Base-by-base conservation (phyloP, 2,113 vertebrate genomes). In the Pteruthius melanotis region DNA sequence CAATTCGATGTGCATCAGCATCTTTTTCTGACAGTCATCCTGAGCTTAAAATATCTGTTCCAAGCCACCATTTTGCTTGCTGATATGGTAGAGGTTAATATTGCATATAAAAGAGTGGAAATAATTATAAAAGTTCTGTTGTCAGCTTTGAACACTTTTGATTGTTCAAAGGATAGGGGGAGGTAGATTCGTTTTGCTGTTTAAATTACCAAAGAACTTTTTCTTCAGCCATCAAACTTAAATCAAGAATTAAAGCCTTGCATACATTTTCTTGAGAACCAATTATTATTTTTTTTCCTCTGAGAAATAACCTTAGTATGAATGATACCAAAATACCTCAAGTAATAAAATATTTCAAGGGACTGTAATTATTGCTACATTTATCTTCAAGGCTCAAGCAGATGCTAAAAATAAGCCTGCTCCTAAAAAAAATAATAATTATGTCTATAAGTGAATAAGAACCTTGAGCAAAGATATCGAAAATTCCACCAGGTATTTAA, bases 331-430 rank as follows among this genome's bases (percentile, higher is more conserved):
- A 83, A 89, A 64, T 66, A 71, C 80, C 61, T 93, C 31, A 69
- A 64, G 24, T 76, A 85, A 93, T 72, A 63, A 59, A 91, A 52
- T 68, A 93, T 63, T 95, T 94, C 28, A 76, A 60, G 57, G 65
- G 11, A 30, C 61, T 83, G 57, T 75, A 86, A 76, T 90, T 82
- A 68, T 94, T 91, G 49, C 56, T 72, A 11, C 45, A 30, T 94
- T 85, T 95, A 52, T 82, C 84, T 96, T 94, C 61, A 72, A 45
- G 70, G 74, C 45, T 82, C 56, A 82, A 95, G 60, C 49, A 82
- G 52, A 44, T 87, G 40, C 40, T 95, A 87, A 94, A 94, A 91
- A 56, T 77, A 95, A 91, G 11, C 10, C 10, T 72, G 13, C 6
- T 53, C 37, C 35, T 90, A n/a, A 83, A 93, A 83, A 85, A 80